phyloP scores from a whole-genome alignment of 1,140 invertebrate genomes.

The Mya arenaria region DNA sequence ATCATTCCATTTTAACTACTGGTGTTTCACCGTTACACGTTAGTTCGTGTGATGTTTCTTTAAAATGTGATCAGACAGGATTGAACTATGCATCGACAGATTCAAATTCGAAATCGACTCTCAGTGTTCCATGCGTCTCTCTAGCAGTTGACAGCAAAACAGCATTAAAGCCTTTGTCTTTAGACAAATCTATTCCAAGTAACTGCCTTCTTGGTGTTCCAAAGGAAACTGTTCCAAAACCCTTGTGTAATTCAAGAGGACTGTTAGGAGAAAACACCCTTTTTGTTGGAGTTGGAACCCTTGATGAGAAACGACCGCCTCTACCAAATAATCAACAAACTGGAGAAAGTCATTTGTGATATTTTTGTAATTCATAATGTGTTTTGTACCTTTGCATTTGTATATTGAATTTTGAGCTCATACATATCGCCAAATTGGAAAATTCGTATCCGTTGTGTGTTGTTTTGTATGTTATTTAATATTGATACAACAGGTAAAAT shows the following conservation, averaged over 20 bases:
- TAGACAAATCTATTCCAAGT: too few species aligned
- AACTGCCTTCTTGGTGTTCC: background rate
- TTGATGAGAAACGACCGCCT: background rate
- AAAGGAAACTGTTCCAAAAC: background rate
- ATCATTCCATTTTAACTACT: slow-evolving; percentile 45
- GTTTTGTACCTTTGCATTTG: background rate
- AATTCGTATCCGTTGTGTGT: too few species aligned
- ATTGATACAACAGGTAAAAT: too few species aligned
- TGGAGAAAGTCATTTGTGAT: slow-evolving; percentile 53
- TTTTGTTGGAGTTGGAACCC: background rate
- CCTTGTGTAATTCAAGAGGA: background rate
- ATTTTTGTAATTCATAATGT: background rate
- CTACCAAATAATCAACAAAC: background rate
- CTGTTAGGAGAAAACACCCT: background rate
- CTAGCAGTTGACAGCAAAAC: too few species aligned
- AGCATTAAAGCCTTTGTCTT: too few species aligned
- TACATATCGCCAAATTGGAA: background rate
- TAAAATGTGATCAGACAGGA: background rate
- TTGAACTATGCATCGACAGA: background rate
- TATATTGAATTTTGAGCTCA: too few species aligned
- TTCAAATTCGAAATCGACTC: too few species aligned
- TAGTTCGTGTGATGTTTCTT: too few species aligned
- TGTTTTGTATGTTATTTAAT: too few species aligned
- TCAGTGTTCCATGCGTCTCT: too few species aligned
- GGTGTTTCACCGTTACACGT: too few species aligned